Evolutionary conservation across 2,113 vertebrate genomes (phyloP).

Genomic region (Ursus arctos): DNA sequence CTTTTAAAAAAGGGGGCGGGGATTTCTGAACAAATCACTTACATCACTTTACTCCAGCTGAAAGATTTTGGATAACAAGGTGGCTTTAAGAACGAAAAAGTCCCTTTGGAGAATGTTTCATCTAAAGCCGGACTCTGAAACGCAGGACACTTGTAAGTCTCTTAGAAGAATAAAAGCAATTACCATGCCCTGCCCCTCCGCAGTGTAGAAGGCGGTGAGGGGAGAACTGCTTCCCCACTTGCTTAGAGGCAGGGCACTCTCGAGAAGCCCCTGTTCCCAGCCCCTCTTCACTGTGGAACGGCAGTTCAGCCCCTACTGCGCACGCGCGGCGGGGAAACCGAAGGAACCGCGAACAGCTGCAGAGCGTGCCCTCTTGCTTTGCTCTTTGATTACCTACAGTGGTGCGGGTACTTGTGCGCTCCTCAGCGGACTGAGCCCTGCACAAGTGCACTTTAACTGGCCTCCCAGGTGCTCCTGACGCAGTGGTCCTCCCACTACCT

Average conservation of each 20-base stretch:
- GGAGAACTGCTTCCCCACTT: not conserved
- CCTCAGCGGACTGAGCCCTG: not conserved
- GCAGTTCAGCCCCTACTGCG: not conserved
- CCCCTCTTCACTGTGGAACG: not conserved
- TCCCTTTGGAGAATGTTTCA: not conserved
- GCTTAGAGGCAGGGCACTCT: not conserved
- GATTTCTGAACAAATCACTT: conserved; percentile 35
- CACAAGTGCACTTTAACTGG: not conserved
- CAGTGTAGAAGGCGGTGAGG: not conserved
- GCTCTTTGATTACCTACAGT: not conserved
- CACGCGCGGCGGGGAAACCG: not conserved
- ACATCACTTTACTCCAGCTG: not conserved
- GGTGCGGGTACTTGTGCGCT: not conserved
- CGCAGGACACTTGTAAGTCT: not conserved
- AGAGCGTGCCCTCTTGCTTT: not conserved
- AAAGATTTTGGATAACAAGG: conserved; percentile 32
- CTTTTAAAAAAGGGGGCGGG: too few relatives aligned
- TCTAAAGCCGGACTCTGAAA: not conserved
- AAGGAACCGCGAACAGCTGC: not conserved
- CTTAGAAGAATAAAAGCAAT: not conserved
- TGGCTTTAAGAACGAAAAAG: not conserved
- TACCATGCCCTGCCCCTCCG: too few relatives aligned
- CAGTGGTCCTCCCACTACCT: not conserved
- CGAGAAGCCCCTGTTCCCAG: not conserved
- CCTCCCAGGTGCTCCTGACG: not conserved